phyloP scores from a whole-genome alignment of 2,797 vertebrate genomes.

The Amblyraja radiata region DNA sequence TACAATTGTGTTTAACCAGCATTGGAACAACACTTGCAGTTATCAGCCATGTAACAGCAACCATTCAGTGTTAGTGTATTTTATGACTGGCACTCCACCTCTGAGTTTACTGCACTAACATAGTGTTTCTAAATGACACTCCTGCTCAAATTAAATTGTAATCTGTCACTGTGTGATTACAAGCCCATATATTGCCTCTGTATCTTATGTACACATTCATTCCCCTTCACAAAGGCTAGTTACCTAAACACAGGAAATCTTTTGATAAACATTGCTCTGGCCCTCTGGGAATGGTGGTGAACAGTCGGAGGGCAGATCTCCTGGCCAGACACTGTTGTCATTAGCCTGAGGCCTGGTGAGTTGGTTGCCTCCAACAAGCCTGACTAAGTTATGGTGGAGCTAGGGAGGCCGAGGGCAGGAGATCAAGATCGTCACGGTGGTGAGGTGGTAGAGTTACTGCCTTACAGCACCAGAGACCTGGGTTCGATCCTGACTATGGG shows the following conservation, averaged over 20 bases:
- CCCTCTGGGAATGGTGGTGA: not conserved
- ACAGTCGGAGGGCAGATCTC: not conserved
- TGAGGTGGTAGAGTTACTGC: no score
- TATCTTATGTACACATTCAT: slow-evolving; percentile 34
- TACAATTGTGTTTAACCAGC: slow-evolving; percentile 74
- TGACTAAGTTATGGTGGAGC: not conserved
- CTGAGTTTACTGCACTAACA: slow-evolving; percentile 42
- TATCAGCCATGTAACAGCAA: slow-evolving; percentile 56
- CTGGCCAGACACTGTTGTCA: not conserved
- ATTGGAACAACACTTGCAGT: slow-evolving; percentile 73
- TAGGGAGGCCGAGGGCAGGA: not conserved
- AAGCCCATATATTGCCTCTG: slow-evolving; percentile 13
- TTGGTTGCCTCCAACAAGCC: not conserved
- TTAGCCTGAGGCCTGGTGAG: not conserved
- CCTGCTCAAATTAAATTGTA: slow-evolving; percentile 30
- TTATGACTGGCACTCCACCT: slow-evolving; percentile 47
- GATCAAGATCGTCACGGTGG: not conserved
- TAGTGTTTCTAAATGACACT: not conserved
- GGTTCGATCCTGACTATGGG: no score
- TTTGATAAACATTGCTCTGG: not conserved
- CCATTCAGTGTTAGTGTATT: slow-evolving; percentile 49
- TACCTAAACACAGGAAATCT: slow-evolving; percentile 34
- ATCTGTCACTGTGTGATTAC: slow-evolving; percentile 45
- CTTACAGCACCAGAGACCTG: no score
- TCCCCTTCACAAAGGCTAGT: slow-evolving; percentile 18